These are phyloP conservation scores for Heterodera schachtii DNA, from an alignment of 1,140 invertebrate species.

Conservation along the genomic window DNA sequence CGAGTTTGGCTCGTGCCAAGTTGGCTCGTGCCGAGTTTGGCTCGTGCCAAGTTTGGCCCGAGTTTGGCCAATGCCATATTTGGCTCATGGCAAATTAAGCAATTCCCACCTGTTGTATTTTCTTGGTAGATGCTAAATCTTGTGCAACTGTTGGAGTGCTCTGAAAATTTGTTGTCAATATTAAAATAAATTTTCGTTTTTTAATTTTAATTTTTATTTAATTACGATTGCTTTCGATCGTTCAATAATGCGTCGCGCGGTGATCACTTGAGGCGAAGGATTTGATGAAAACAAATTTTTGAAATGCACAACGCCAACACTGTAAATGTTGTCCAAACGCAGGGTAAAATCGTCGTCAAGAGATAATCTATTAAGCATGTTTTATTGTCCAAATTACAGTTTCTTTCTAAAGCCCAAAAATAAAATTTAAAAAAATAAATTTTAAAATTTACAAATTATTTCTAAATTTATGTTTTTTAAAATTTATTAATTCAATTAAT, in stretches of 20 bases:
- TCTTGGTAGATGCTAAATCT: slow-evolving; percentile 73
- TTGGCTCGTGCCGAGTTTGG: too few relatives aligned
- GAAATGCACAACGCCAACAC: slow-evolving; percentile 90
- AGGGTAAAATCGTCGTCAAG: slow-evolving; percentile 35
- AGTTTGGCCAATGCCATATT: too few relatives aligned
- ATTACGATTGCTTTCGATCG: slow-evolving; percentile 75
- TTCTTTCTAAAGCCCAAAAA: too few relatives aligned
- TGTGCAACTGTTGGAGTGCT: slow-evolving; percentile 92
- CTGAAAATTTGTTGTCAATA: background rate
- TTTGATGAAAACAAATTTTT: slow-evolving; percentile 83
- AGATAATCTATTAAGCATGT: slow-evolving; percentile 44
- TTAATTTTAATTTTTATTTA: background rate
- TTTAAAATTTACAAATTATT: too few relatives aligned
- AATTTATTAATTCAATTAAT: too few relatives aligned
- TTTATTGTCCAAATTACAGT: too few relatives aligned
- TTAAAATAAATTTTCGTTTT: background rate
- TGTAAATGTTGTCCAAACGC: slow-evolving; percentile 71
- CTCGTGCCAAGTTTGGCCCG: too few relatives aligned
- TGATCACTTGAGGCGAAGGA: slow-evolving; percentile 69
- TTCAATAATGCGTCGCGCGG: slow-evolving; percentile 83
- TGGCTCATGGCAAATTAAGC: too few relatives aligned
- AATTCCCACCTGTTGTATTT: slow-evolving; percentile 68
- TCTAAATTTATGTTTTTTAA: too few relatives aligned
- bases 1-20: too few relatives aligned
- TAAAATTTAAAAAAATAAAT: too few relatives aligned